Conservation (phyloP, 2,113 vertebrate genomes). For the Gymnarchus niloticus region DNA sequence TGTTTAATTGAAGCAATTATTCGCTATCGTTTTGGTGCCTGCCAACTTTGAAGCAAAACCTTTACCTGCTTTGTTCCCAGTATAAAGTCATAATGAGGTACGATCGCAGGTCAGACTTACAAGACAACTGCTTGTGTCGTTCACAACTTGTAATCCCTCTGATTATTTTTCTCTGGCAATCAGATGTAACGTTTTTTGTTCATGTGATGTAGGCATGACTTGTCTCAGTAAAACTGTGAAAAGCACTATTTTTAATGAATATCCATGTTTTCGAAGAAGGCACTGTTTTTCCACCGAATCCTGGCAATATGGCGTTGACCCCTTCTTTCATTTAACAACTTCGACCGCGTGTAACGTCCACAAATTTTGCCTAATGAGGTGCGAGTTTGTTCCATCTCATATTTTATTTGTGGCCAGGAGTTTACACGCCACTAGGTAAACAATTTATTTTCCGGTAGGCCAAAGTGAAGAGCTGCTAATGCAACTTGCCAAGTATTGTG, state of each 20-base stretch:
- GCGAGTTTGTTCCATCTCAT: constrained; percentile 71
- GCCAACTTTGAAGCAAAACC: no score
- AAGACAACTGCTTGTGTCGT: neutral
- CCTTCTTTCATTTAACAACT: constrained; percentile 38
- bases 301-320: neutral
- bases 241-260: neutral
- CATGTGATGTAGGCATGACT: neutral
- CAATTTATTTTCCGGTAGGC: constrained; percentile 25
- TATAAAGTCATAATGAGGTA: neutral
- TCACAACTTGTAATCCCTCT: neutral
- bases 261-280: neutral
- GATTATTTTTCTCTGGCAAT: neutral
- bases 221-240: neutral
- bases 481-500: constrained; percentile 67
- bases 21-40: no score
- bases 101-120: neutral
- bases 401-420: constrained; percentile 58
- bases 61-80: neutral
- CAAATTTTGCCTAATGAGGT: constrained; percentile 75
- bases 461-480: constrained; percentile 51
- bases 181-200: neutral
- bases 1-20: no score
- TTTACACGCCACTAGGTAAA: constrained; percentile 42
- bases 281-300: neutral
- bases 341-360: constrained; percentile 65